Base-by-base conservation (phyloP, 1,140 invertebrate species). In the Drosophila rufa region DNA sequence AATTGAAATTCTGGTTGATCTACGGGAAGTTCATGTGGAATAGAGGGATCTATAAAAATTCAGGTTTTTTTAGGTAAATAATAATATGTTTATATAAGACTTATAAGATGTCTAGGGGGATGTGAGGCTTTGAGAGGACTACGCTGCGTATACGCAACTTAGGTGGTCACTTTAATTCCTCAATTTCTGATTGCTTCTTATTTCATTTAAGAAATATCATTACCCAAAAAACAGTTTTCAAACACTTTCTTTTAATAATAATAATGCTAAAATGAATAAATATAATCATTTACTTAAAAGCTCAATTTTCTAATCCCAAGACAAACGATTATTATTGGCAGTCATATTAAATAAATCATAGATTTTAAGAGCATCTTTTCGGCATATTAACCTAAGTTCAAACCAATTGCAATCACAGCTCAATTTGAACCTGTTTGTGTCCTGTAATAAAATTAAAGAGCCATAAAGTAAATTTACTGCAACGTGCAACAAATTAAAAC, bases 401-500 rank as follows among this genome's bases (percentile, higher is more conserved):
- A 71, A 59, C 25, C 69, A 14, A 71, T 73, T 73, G 53, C 67
- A 73, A 73, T 60, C 69, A 73, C 38, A 38, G 22, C 69, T 22
- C 53, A 73, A 60, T 73, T 73, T 73, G 55, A 73, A 73, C 69
- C 69, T 73, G 69, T 74, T 75, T 33, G 45, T 47, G 53, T 42
- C 33, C 42, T 19, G 64, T 66, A 55, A 64, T 61, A 82, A 80
- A 82, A 80, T 86, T 74, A 75, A 69, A 73, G 65, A 76, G 51
- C 81, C 76, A 75, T 70, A 76, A 69, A 69, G 45, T 51, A 80
- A 79, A 79, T 84, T 85, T 90, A 82, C 75, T 68, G 65, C 81
- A 91, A 91, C 85, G 85, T 90, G 85, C 86, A 79, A 82, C 85
- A 90, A 90, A 90, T 90, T 90, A 90, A 90, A 90, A 91, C 86